Percentiles rank a stretch among this genome's conserved stretches.
These are phyloP conservation scores for Raillietiella orientalis DNA, from an alignment of 2,888 invertebrate species.

Conservation along the genomic window DNA sequence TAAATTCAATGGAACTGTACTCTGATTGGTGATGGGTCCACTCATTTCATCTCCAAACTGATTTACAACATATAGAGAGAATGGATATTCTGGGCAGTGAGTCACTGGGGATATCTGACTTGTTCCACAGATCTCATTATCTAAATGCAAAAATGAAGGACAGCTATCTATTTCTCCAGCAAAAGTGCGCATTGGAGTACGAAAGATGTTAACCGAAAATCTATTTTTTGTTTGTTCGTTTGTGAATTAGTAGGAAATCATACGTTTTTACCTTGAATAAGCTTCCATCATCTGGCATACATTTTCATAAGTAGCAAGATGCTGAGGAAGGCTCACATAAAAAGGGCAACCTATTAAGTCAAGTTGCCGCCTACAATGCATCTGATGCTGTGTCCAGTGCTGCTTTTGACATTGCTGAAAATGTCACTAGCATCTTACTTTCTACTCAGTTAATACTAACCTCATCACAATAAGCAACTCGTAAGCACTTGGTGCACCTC, in stretches of 20 bases:
- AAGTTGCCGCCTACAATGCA: conserved; percentile 7
- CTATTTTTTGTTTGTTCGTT: not conserved
- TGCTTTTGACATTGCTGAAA: conserved; percentile 4
- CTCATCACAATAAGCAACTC: conserved; percentile 17
- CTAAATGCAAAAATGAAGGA: conserved; percentile 13
- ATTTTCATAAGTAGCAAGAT: conserved; percentile 13
- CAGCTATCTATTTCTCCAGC: too few species aligned
- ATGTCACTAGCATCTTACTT: too few species aligned
- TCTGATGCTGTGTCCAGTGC: conserved; percentile 6
- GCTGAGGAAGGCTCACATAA: conserved; percentile 15
- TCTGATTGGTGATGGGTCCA: too few species aligned
- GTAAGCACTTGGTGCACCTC: conserved; percentile 15
- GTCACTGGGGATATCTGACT: too few species aligned
- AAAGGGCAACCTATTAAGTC: conserved; percentile 15
- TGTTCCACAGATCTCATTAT: conserved; percentile 10
- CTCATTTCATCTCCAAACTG: too few species aligned
- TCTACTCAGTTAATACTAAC: too few species aligned
- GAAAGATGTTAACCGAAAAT: too few species aligned
- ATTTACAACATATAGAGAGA: too few species aligned
- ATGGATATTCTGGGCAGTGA: too few species aligned
- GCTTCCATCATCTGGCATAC: conserved; percentile 9
- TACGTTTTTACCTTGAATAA: not conserved
- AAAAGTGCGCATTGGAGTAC: too few species aligned
- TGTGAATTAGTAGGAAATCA: not conserved
- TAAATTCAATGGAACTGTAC: too few species aligned